Conservation (phyloP, 2,113 vertebrate genomes). For the Peromyscus polionotus region DNA sequence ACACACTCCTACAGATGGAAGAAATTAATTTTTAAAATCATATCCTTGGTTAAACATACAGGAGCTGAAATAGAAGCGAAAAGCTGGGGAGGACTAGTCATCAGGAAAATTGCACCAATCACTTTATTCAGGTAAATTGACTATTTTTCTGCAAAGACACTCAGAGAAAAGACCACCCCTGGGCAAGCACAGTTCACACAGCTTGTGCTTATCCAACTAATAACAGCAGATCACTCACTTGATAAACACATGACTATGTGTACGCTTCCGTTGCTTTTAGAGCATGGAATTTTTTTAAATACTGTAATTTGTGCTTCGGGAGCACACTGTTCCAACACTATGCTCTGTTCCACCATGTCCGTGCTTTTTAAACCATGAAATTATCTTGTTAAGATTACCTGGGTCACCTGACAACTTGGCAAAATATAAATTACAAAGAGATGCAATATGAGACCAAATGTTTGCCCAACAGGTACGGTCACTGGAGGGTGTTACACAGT, state of each 20-base stretch:
- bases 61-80: conserved; percentile 49
- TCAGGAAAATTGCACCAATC: conserved; percentile 58
- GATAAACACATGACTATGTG: conserved; percentile 36
- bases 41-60: conserved; percentile 24
- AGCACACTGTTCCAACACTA: background rate
- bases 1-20: conserved; percentile 28
- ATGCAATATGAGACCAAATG: background rate
- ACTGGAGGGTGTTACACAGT: conserved; percentile 39
- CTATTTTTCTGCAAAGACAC: conserved; percentile 61
- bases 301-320: conserved; percentile 38
- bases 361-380: background rate
- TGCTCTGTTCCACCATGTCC: background rate
- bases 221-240: conserved; percentile 44
- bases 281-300: conserved; percentile 24
- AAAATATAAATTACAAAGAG: conserved; percentile 46
- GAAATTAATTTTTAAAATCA: conserved; percentile 49
- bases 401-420: conserved; percentile 22
- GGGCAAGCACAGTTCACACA: conserved; percentile 38
- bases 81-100: background rate
- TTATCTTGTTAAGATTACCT: conserved; percentile 11
- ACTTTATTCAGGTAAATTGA: conserved; percentile 51
- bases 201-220: background rate
- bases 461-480: conserved; percentile 13
- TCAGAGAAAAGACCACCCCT: conserved; percentile 46
- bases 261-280: background rate